phyloP scores from a whole-genome alignment of 2,797 vertebrate genomes.

The Tragelaphus eurycerus region DNA sequence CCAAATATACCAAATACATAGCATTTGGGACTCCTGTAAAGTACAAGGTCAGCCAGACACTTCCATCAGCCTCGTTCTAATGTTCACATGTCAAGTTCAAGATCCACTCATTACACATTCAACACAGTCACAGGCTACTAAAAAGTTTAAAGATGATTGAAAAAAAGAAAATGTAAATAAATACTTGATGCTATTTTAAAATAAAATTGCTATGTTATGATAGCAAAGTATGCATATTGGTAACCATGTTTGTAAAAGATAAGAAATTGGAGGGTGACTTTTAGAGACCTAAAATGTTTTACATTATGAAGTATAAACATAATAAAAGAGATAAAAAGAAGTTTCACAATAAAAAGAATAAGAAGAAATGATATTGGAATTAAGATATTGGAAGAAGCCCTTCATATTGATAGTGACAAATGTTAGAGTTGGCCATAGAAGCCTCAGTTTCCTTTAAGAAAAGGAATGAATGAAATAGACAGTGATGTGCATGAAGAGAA shows the following conservation, averaged over 20 bases:
- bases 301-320: not conserved
- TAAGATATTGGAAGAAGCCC: not conserved
- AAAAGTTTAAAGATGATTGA: slow-evolving; percentile 26
- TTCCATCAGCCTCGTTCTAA: not conserved
- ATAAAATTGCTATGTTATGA: not conserved
- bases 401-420: not conserved
- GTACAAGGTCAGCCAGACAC: not conserved
- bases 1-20: not conserved
- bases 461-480: not conserved
- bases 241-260: not conserved
- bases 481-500: not conserved
- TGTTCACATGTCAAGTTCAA: slow-evolving; percentile 8
- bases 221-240: not conserved
- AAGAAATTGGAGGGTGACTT: not conserved
- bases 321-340: slow-evolving; percentile 25
- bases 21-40: not conserved
- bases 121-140: not conserved
- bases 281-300: not conserved
- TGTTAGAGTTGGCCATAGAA: not conserved
- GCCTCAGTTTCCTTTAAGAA: slow-evolving; percentile 2
- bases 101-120: not conserved
- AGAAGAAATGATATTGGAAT: not conserved
- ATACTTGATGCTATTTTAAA: not conserved
- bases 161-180: not conserved
- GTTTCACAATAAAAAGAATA: not conserved